Conservation (phyloP, 2,888 invertebrate species). For the Caenorhabditis sp. region DNA sequence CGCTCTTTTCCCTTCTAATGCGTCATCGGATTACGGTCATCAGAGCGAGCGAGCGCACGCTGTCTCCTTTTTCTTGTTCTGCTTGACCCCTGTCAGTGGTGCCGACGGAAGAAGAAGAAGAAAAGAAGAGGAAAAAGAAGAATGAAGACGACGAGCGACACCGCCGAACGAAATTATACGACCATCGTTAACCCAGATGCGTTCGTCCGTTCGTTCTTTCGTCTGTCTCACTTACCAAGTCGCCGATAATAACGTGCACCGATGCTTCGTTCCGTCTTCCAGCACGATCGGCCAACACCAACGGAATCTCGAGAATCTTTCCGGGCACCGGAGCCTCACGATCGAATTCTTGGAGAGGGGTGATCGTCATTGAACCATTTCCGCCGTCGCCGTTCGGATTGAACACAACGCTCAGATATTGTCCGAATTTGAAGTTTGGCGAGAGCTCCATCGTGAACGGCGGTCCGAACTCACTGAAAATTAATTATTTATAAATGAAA, state of each 20-base stretch:
- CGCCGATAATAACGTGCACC: conserved; percentile 90
- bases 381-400: conserved; percentile 97
- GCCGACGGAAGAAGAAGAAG: neutral
- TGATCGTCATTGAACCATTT: conserved; percentile 97
- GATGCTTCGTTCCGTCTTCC: conserved; percentile 81
- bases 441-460: conserved; percentile 86
- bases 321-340: conserved; percentile 73
- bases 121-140: neutral
- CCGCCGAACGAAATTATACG: conserved; percentile 24
- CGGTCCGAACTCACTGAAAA: conserved; percentile 83
- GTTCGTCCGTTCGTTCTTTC: neutral
- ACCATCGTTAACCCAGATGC: conserved; percentile 53
- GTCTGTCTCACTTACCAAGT: conserved; percentile 82
- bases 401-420: conserved; percentile 95
- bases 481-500: neutral
- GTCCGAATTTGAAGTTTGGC: conserved; percentile 79
- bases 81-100: conserved; percentile 14
- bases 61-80: neutral
- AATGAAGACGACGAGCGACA: conserved; percentile 1
- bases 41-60: neutral
- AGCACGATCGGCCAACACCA: conserved; percentile 96
- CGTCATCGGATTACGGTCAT: conserved; percentile 46
- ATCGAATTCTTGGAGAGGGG: conserved; percentile 84
- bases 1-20: neutral
- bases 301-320: conserved; percentile 90